Percentiles rank a stretch among this genome's conserved stretches.
These are phyloP conservation scores for Caenorhabditis sulstoni DNA, from an alignment of 2,888 invertebrate species.

Conservation along the genomic window DNA sequence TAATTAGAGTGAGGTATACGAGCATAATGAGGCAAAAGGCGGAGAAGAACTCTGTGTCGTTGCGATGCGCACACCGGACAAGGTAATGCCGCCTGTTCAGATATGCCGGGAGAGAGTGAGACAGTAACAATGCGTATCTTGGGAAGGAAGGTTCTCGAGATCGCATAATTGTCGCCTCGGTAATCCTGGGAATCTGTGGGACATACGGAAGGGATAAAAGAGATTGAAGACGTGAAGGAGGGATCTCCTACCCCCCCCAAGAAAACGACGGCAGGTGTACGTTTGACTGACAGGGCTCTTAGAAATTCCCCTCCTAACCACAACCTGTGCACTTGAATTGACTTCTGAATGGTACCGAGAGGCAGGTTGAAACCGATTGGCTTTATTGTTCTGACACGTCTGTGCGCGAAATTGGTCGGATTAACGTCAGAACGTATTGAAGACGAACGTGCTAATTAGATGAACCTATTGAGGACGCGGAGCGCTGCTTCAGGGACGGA, in stretches of 20 bases:
- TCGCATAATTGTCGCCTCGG: constrained; percentile 50
- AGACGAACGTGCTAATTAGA: constrained; percentile 57
- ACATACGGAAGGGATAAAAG: constrained; percentile 58
- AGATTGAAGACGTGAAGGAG: constrained; percentile 49
- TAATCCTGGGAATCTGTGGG: constrained; percentile 56
- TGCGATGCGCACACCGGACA: constrained; percentile 37
- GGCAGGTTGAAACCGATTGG: constrained; percentile 20
- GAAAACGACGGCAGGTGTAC: constrained; percentile 43
- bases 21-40: constrained; percentile 54
- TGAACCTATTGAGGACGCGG: constrained; percentile 26
- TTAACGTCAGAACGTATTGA: constrained; percentile 43
- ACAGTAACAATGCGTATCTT: constrained; percentile 31
- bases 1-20: constrained; percentile 59
- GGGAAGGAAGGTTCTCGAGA: constrained; percentile 19
- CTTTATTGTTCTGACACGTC: constrained; percentile 42
- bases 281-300: constrained; percentile 37
- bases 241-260: constrained; percentile 8
- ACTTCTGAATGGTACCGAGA: neutral
- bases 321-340: constrained; percentile 34
- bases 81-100: constrained; percentile 47
- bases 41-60: constrained; percentile 6
- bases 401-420: constrained; percentile 54
- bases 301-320: constrained; percentile 12
- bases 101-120: constrained; percentile 8
- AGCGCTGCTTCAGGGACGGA: neutral